Base-by-base conservation (phyloP, 2,113 vertebrate genomes). In the Pheucticus melanocephalus region DNA sequence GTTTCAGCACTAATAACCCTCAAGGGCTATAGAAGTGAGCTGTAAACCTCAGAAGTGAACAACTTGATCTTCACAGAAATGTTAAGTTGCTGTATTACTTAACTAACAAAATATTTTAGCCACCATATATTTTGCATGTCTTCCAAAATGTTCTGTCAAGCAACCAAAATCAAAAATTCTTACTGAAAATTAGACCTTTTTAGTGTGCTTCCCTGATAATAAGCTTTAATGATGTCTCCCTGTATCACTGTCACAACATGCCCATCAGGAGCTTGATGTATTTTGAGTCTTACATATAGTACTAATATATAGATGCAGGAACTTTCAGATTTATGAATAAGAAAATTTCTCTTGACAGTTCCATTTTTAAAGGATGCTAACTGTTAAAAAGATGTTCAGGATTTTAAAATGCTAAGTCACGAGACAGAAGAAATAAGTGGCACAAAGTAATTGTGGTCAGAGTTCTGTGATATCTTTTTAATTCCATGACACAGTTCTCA, bases 341-440 rank as follows among this genome's bases (percentile, higher is more conserved):
- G 82, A 94, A 77, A 54, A 85, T 92, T 73, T 91, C 82, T 79
- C 78, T 94, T 94, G 84, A 82, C 82, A 87, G 81, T 48, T 87
- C 56, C 54, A 88, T 90, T 95, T 94, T 87, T 83, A 80, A 94
- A 88, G 44, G 47, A 70, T 80, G 56, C 47, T 83, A 90, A 76
- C 39, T 82, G 42, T 72, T 95, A 50, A 68, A 94, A 89, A 82
- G 75, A 82, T 88, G 51, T 56, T 94, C 54, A 77, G 75, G 27
- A 61, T 95, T 80, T 97, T 91, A 53, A 94, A 95, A 77, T 15
- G n/a, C 35, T 45, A 88, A 68, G 19, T 89, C 86, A 94, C 17
- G 20, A 85, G 56, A 66, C 54, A 85, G 73, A 77, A 47, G 1
- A 82, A 91, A 12, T 86, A 85, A 85, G 66, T 66, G 40, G 20